phyloP scores from a whole-genome alignment of 1,140 invertebrate species.

The Drosophila athabasca region DNA sequence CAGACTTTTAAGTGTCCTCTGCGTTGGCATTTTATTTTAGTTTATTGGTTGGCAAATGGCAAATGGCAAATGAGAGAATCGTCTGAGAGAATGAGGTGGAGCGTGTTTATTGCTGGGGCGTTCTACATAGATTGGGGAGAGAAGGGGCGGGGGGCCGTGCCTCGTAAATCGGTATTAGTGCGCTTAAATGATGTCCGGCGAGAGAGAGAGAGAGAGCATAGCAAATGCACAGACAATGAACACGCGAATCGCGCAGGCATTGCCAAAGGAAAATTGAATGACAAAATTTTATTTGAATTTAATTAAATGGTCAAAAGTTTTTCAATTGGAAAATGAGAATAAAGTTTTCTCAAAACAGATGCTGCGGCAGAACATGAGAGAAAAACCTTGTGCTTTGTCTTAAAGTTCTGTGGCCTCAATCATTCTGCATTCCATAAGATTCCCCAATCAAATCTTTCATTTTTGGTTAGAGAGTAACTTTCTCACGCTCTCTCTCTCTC shows the following conservation, averaged over 20 bases:
- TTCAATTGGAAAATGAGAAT: background rate
- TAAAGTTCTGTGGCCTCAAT: too few species aligned
- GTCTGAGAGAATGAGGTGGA: constrained; percentile 22
- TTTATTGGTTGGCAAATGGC: constrained; percentile 58
- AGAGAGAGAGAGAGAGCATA: background rate
- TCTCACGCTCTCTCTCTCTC: too few species aligned
- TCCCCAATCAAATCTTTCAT: too few species aligned
- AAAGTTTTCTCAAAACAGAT: constrained; percentile 28
- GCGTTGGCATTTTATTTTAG: constrained; percentile 61
- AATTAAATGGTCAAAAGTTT: constrained; percentile 63
- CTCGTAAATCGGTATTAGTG: constrained; percentile 70
- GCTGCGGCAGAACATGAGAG: background rate
- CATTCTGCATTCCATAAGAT: too few species aligned
- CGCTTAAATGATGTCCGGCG: constrained; percentile 53
- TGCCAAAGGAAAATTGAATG: constrained; percentile 42
- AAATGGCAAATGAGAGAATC: constrained; percentile 41
- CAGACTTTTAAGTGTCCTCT: constrained; percentile 66
- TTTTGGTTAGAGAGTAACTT: too few species aligned
- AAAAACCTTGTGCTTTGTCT: too few species aligned
- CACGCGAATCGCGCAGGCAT: constrained; percentile 24
- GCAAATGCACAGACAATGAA: constrained; percentile 34
- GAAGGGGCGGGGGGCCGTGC: too few species aligned
- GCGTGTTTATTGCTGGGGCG: constrained; percentile 53
- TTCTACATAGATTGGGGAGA: constrained; percentile 35
- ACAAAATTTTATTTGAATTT: constrained; percentile 55